Evolutionary conservation across 2,888 invertebrate species (phyloP), one percentile per base, ranked within the genome.

Genomic region (Spialia ferax): DNA sequence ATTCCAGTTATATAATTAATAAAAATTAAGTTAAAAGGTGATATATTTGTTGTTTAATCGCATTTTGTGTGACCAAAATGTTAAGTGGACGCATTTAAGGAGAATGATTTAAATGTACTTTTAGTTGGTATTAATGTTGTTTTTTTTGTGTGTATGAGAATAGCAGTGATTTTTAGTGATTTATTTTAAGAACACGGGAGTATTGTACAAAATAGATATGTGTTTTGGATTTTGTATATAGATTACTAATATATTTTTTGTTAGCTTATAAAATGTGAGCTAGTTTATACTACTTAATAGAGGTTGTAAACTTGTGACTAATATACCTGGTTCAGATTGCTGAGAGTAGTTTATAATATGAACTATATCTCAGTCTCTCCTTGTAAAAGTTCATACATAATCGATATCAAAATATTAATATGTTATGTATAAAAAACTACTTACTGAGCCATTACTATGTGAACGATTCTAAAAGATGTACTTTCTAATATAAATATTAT

Each of bases 1-100:
- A 63, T 63, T 63, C 63, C 63, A 63, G 29, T 61, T 8, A 35
- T 35, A 35, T 26, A 26, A 6, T 61, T 13, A 26, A 48, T 42
- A 3, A 59, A 59, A n/a, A 4, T 59, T 23, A 13, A 5, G 23
- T 0, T 22, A 50, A 50, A 22, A 13, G 1, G 50, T 22, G 23
- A 50, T 54, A 54, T 54, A 18, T 22, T 48, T 8, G 11, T 48
- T 20, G 7, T 20, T 10, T 20, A 48, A 48, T 18, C 3, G 18
- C 48, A 20, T 42, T 48, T 48, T 48, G 48, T 38, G 38, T 38
- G n/a, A n/a, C n/a, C 38, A 38, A 38, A 38, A 13, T 6, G 38
- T n/a, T 13, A n/a, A n/a, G n/a, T 38, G n/a, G 5, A 38, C 38
- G 38, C 38, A 38, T 38, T 38, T 38, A 38, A n/a, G n/a, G 13